Percentiles rank a stretch among this genome's conserved stretches.
These are phyloP conservation scores for Temnopleurus reevesii DNA, from an alignment of 53 echinoderm and acorn worm species.

Conservation along the genomic window DNA sequence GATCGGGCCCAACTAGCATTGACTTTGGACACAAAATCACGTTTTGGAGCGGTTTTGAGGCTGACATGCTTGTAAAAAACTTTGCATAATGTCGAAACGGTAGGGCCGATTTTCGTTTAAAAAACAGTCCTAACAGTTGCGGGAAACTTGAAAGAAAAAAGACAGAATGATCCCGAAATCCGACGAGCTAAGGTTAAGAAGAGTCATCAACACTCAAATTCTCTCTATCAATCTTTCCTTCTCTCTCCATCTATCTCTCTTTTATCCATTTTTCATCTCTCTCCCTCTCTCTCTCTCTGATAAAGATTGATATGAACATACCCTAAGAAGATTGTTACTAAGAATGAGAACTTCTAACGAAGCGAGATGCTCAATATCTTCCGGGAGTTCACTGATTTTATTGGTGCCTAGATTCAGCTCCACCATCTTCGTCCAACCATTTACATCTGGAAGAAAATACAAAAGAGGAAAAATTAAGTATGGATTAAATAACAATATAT, in stretches of 20 bases:
- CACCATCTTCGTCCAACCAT: constrained; percentile 96
- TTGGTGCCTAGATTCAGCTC: constrained; percentile 96
- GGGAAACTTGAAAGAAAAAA: too few relatives aligned
- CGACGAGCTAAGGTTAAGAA: too few relatives aligned
- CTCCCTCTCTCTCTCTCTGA: not conserved
- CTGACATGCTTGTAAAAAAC: too few relatives aligned
- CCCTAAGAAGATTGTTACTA: constrained; percentile 97
- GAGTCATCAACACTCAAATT: too few relatives aligned
- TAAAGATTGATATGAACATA: constrained; percentile 25
- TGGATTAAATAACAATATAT: not conserved
- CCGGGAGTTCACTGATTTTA: constrained; percentile 91
- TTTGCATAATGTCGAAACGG: too few relatives aligned
- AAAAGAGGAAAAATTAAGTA: not conserved
- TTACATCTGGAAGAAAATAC: constrained; percentile 87
- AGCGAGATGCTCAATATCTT: constrained; percentile 80
- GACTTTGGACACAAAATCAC: too few relatives aligned
- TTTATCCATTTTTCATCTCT: not conserved
- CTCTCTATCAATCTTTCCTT: too few relatives aligned
- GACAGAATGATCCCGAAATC: too few relatives aligned
- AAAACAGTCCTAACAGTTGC: too few relatives aligned
- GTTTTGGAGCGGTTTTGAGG: too few relatives aligned
- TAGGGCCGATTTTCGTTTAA: too few relatives aligned
- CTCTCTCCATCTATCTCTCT: not conserved
- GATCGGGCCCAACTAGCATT: too few relatives aligned
- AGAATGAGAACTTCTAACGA: constrained; percentile 94